Evolutionary conservation across 2,888 invertebrate species (phyloP), one percentile per base, ranked within the genome.

Genomic region (Mylabris sibirica): DNA sequence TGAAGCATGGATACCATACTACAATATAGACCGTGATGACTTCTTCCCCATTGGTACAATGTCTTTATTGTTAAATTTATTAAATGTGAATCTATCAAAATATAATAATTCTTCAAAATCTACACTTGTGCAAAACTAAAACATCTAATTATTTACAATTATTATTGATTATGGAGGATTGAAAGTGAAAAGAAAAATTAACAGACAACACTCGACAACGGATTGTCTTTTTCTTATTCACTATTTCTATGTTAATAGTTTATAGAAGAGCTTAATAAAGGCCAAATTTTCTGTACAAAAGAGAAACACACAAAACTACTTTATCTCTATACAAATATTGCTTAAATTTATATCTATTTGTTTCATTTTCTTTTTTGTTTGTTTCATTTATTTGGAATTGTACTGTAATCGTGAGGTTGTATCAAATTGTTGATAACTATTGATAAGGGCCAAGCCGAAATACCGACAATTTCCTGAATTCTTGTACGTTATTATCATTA

Each of bases 31-130:
- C 70, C 70, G 57, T 60, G 17, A 71, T 73, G 72, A 69, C 72
- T 67, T 24, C 24, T 22, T 20, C 20, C 22, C 63, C 70, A 72
- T 71, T 70, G 71, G 70, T 65, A 44, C 5, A 26, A 26, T 38
- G 12, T 38, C 38, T 12, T 73, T 74, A 74, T 65, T 60, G 35
- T 69, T 66, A 74, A 72, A 74, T 72, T 75, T 49, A 17, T 59
- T 73, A 73, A 74, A 72, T 74, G 73, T 38, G 59, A 69, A 76
- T 53, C 66, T 66, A 69, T 66, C 64, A 69, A 69, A 69, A 69
- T 69, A 69, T 66, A 69, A 44, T 44, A 5, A 5, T 66, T 30
- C 30, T 63, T 59, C 34, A 59, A n/a, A 26, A 65, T 68, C 59
- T 67, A 67, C 53, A 41, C n/a, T 66, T 69, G 69, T 69, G 69